Percentiles rank a stretch among this genome's conserved stretches.
phyloP scores from a whole-genome alignment of 2,113 vertebrate genomes.

The Pungitius pungitius region DNA sequence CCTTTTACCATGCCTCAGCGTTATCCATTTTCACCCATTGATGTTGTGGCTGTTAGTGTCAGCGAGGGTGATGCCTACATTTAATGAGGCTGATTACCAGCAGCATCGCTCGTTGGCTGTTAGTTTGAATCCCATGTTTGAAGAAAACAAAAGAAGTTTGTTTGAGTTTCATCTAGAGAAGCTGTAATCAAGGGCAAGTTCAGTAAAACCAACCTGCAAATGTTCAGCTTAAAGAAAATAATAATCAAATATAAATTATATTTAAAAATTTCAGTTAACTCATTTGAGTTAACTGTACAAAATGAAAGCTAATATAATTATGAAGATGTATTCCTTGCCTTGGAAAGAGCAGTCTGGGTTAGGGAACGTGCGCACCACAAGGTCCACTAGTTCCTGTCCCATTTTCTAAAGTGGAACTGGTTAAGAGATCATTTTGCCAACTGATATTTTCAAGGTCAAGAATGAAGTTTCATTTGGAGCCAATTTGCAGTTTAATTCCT shows the following conservation, averaged over 20 bases:
- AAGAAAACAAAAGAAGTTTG: neutral
- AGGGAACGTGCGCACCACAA: neutral
- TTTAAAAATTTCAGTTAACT: too few species aligned
- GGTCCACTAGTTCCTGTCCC: neutral
- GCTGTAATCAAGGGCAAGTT: neutral
- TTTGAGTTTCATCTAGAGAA: neutral
- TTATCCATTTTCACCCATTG: constrained; percentile 50
- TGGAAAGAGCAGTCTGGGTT: neutral
- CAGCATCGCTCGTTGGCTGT: neutral
- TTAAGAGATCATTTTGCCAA: neutral
- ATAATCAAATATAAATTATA: neutral
- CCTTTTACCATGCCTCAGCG: constrained; percentile 36
- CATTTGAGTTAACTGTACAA: too few species aligned
- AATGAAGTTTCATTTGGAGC: too few species aligned
- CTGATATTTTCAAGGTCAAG: neutral
- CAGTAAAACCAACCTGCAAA: neutral
- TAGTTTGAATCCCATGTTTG: constrained; percentile 8
- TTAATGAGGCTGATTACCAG: constrained; percentile 30
- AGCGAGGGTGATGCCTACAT: constrained; percentile 27
- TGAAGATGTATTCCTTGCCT: neutral
- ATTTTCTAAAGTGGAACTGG: neutral
- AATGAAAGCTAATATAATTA: too few species aligned
- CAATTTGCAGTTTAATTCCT: too few species aligned
- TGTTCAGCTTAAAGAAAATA: neutral
- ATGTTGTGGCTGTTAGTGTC: constrained; percentile 38